Evolutionary conservation across 2,888 invertebrate species (phyloP), one percentile per base, ranked within the genome.

Genomic region (Hirtodrosophila trivittata): DNA sequence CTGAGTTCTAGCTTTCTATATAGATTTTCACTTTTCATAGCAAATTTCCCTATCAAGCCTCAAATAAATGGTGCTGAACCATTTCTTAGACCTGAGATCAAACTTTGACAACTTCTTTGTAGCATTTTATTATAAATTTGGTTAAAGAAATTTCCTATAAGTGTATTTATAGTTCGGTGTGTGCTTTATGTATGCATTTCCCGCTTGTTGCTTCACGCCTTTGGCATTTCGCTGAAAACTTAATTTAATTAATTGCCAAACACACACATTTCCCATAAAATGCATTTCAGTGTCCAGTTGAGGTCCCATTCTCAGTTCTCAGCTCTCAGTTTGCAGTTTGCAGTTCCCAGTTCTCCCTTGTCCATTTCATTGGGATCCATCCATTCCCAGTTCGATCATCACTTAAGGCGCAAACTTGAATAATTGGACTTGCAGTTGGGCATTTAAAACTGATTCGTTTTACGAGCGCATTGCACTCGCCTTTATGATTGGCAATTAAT

Each of bases 401-500:
- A 71, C 77, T 72, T 82, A 39, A 86, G 82, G 82, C 82, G 87
- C 82, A 83, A 83, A 83, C 87, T 77, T 83, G 76, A 83, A 85
- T 83, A 83, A 83, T 83, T 78, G 85, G 66, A 59, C 42, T 46
- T 62, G 76, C 71, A 66, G 65, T 69, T 82, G 69, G 72, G 68
- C 86, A 70, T 80, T 82, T 86, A 86, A 86, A 84, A 71, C 70
- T 86, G 86, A 80, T 80, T 75, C 81, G 67, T 66, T 86, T 81
- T 84, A 86, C 75, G 81, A 80, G 84, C 86, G 9, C 82, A 81
- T 75, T 85, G 78, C 85, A 80, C 77, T 77, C 76, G 86, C 63
- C 76, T 86, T 84, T 82, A 83, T 86, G 85, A 86, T 73, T 81
- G 85, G 82, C 86, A 83, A 83, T 83, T 83, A 83, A 83, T 83